Evolutionary conservation across 2,113 vertebrate species (phyloP), one percentile per base, ranked within the genome.

Genomic region (Sphaerodactylus townsendi): DNA sequence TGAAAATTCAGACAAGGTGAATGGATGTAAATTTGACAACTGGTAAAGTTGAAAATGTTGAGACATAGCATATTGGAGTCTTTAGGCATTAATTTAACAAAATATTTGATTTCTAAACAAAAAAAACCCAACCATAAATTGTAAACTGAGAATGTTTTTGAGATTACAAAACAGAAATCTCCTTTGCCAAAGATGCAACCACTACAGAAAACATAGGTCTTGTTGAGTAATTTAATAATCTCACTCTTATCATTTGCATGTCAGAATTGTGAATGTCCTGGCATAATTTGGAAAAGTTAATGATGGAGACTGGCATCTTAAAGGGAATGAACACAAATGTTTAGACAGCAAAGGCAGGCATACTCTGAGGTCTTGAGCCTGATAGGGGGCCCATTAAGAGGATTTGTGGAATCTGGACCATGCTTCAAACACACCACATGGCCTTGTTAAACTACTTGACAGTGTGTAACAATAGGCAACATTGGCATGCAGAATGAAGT

Each of bases 1-100:
- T 1, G 44, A 92, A 78, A 90, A 89, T n/a, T 50, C 30, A 30
- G 80, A 62, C 14, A 70, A 65, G n/a, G 87, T 44, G 35, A 84
- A 62, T 10, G 14, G 37, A 90, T 8, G 28, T 33, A 81, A 85
- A 85, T 37, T 56, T 33, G 2, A 39, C 77, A 90, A 90, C 30
- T 64, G 21, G 14, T 35, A 84, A 50, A 9, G 3, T 25, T 68
- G 69, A 86, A 72, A 73, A 53, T 72, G 37, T n/a, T 78, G 53
- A 65, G 25, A 15, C 6, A 39, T 6, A 21, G 17, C 25, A 46
- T 39, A 41, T 19, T 41, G 56, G 2, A 25, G 13, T 3, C 5
- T 79, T 69, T 25, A 30, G 30, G 25, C 66, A 48, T 37, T 33
- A 46, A 74, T 25, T 37, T 33, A 1, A 65, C 72, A 5, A 41